Conservation (phyloP, 2,797 vertebrate species). For the Crenichthys baileyi region DNA sequence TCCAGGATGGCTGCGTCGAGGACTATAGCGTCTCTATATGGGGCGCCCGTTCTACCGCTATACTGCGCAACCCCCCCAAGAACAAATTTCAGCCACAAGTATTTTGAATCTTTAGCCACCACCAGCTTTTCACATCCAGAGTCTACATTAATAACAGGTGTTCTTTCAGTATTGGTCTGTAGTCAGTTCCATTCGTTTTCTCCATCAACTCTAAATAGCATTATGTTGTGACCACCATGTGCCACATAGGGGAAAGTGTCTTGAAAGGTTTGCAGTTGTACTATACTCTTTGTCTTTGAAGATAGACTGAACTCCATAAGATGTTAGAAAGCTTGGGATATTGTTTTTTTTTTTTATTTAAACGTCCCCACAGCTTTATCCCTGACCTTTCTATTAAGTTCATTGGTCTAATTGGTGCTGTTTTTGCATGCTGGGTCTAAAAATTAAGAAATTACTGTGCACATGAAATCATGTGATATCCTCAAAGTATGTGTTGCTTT, state of each 20-base stretch:
- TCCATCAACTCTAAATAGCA: neutral
- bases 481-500: neutral
- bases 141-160: neutral
- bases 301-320: neutral
- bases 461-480: neutral
- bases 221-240: neutral
- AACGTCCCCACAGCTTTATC: neutral
- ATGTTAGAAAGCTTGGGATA: neutral
- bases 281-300: neutral
- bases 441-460: neutral
- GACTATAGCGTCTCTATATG: no score
- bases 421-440: neutral
- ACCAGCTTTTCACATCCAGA: neutral
- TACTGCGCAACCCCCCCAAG: no score
- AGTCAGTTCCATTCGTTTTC: neutral
- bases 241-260: neutral
- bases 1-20: no score
- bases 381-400: neutral
- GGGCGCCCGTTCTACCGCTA: no score
- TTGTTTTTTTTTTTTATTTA: neutral
- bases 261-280: neutral
- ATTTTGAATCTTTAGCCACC: neutral
- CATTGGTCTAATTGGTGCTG: neutral
- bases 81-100: no score
- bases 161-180: neutral